Evolutionary conservation across 2,888 invertebrate genomes (phyloP), one percentile per base, ranked within the genome.

Genomic region (Aleiodes alternator): DNA sequence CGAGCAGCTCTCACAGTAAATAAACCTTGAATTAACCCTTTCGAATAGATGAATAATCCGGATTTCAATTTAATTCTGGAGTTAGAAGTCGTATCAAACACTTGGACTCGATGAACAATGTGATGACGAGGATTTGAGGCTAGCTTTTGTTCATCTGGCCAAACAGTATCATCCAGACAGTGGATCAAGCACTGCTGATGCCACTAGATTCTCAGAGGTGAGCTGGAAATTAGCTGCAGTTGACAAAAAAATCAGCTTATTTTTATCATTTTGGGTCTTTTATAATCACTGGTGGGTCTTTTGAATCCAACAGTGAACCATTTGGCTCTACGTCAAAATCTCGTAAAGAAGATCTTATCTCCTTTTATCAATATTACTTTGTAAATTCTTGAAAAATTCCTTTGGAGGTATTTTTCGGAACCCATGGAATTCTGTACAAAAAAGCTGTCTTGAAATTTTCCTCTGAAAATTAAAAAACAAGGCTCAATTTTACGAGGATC

Each of bases 161-260:
- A 97, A 96, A 87, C 92, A 92, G 82, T 96, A 93, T 84, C 97
- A 97, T 89, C 97, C 97, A 0, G 97, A 97, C 84, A 95, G 95
- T 61, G 94, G 94, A 0, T 91, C 92, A 0, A 89, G 92, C 0
- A 93, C 95, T 79, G 95, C 96, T n/a, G 92, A 93, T 87, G 91
- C 92, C 61, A 92, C 92, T 50, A 95, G 94, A 87, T 97, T 97
- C 90, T 92, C 94, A 57, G 91, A 93, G 84, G 93, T 75, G 51
- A 53, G 29, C 66, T 48, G 9, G 14, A 50, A 50, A 76, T 61
- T n/a, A 59, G 64, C 48, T 55, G 12, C 16, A 34, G 68, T 6
- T 34, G 6, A 34, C 34, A 34, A 69, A 14, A 57, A 51, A 43
- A 23, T 23, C 23, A 23, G 23, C 2, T 23, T 2, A 23, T 23